Evolutionary conservation across 2,797 vertebrate genomes (phyloP).

Genomic region (Arctocebus calabarensis): DNA sequence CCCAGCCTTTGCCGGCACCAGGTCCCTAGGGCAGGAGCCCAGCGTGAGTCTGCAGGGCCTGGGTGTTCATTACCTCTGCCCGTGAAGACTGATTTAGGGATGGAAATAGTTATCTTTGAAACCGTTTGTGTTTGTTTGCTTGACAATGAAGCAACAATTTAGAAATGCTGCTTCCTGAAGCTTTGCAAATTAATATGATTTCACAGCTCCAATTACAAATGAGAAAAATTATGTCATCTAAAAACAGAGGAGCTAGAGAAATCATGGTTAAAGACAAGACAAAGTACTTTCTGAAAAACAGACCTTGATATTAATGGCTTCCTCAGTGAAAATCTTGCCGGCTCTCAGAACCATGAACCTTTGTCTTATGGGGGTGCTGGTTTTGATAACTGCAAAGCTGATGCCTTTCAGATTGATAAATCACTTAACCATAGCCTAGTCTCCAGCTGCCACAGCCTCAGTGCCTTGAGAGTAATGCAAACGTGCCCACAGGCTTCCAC

Average conservation of each 20-base stretch:
- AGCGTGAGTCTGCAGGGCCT: neutral
- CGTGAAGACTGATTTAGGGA: slow-evolving; percentile 58
- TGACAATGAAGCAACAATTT: slow-evolving; percentile 73
- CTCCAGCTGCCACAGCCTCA: neutral
- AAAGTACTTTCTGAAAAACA: slow-evolving; percentile 71
- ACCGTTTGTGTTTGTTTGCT: slow-evolving; percentile 64
- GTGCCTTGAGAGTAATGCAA: neutral
- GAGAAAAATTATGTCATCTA: slow-evolving; percentile 76
- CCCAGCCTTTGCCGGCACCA: neutral
- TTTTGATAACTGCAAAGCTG: neutral
- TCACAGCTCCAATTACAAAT: slow-evolving; percentile 77
- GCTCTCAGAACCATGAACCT: neutral
- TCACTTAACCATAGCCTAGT: neutral
- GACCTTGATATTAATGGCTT: slow-evolving; percentile 57
- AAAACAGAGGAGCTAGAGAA: slow-evolving; percentile 75
- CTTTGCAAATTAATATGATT: slow-evolving; percentile 71
- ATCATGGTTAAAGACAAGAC: slow-evolving; percentile 69
- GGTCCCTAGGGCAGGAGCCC: neutral
- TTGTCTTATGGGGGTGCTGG: neutral
- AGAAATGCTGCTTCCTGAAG: slow-evolving; percentile 70
- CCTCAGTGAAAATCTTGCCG: slow-evolving; percentile 45
- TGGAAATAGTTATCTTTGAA: slow-evolving; percentile 65
- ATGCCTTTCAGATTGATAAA: slow-evolving; percentile 23
- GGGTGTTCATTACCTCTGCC: slow-evolving; percentile 3
- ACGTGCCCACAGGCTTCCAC: neutral